A percentile compares a stretch with the other conserved stretches of the same genome.
Evolutionary conservation across 1,140 invertebrate species (phyloP).

Genomic region (Augochlora pura): DNA sequence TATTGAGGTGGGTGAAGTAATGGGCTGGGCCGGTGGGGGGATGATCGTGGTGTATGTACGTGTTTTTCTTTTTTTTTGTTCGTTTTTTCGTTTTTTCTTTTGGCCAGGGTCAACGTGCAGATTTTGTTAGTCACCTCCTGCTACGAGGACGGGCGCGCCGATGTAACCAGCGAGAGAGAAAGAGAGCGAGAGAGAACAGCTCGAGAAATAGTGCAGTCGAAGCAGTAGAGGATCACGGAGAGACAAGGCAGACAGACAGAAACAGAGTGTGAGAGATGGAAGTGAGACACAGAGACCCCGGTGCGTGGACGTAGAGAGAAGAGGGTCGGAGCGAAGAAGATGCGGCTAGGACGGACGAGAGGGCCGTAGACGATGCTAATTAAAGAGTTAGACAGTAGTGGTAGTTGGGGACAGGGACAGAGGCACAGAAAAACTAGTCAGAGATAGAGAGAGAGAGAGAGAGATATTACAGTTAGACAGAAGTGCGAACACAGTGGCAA

Average conservation of each 20-base stretch:
- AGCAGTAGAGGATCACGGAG: conserved; percentile 66
- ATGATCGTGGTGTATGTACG: conserved; percentile 39
- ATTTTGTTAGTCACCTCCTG: conserved; percentile 69
- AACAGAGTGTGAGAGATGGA: conserved; percentile 31
- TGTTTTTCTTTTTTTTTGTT: too few species aligned
- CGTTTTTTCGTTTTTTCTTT: too few species aligned
- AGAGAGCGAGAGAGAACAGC: conserved; percentile 44
- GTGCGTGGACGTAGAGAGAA: conserved; percentile 26
- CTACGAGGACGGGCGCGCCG: conserved; percentile 62
- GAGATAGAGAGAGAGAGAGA: neutral
- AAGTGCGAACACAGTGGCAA: conserved; percentile 72
- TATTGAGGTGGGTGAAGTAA: conserved; percentile 11
- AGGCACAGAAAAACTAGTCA: too few species aligned
- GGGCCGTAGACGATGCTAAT: conserved; percentile 34
- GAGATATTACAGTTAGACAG: conserved; percentile 45
- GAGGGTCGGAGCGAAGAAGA: conserved; percentile 21
- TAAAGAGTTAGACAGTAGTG: conserved; percentile 32
- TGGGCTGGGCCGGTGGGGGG: conserved; percentile 12
- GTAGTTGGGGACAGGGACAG: conserved; percentile 41
- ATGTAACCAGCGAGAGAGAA: conserved; percentile 15
- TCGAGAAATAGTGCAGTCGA: conserved; percentile 72
- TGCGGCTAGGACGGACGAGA: neutral
- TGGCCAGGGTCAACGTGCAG: conserved; percentile 55
- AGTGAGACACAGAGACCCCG: neutral
- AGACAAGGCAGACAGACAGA: conserved; percentile 45